Base-by-base conservation (phyloP, 2,888 invertebrate genomes). In the Mythimna pallens region DNA sequence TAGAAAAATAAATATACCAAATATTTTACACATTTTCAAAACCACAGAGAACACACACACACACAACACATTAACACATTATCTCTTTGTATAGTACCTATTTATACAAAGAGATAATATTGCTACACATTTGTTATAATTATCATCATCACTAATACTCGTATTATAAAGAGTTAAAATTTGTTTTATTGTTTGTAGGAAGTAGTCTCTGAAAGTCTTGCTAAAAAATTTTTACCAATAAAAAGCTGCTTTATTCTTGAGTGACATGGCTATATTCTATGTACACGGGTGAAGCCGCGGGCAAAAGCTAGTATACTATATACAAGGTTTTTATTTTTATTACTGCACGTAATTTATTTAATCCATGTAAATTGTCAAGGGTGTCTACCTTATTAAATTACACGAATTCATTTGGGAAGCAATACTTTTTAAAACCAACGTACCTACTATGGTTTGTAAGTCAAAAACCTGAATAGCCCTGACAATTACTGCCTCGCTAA, bases 381-480 rank as follows among this genome's bases (percentile, higher is more conserved):
- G 17, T 20, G 5, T 50, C 7, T 14, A 8, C n/a, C n/a, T 54
- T 25, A 30, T 4, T 57, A 10, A 30, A 57, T 17, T 10, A 25
- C 7, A 14, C 20, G 20, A 0, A 6, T 20, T 36, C 2, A 20
- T 8, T 17, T 43, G 30, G 10, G 2, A 22, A n/a, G 58, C 14
- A 20, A 20, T 22, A 36, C 5, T 25, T 36, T 62, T 34, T 20
- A 36, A 6, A 14, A 34, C 14, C 22, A 12, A 54, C 14, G 50
- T 22, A 1, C 8, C 8, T 7, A 40, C 50, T 64, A 10, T 12
- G 22, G 30, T 40, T 30, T 40, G 10, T 61, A 43, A 40, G 30
- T 55, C 61, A 75, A 55, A 34, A 30, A 50, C 47, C 61, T 55
- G 6, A 61, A 73, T 52, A 54, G 0, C n/a, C n/a, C 6, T 66